A percentile compares a stretch with the other conserved stretches of the same genome.
Conservation (phyloP, 2,113 vertebrate species). For the Rostratula benghalensis region DNA sequence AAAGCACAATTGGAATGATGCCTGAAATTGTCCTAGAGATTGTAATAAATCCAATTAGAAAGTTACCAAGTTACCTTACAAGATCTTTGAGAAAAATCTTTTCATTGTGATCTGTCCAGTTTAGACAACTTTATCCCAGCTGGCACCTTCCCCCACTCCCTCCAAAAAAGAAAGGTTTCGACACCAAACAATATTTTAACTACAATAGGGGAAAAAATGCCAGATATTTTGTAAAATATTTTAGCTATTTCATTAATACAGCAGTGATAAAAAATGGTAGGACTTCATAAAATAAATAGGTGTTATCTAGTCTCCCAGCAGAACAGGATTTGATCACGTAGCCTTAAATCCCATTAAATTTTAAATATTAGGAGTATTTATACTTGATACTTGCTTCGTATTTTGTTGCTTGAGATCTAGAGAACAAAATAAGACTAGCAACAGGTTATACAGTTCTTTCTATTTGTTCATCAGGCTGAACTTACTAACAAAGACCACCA, state of each 20-base stretch:
- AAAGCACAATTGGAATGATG: background rate
- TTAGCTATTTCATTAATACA: background rate
- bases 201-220: background rate
- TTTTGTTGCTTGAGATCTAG: background rate
- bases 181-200: background rate
- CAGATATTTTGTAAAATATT: background rate
- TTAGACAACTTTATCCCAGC: background rate
- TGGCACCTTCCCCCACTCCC: background rate
- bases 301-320: background rate
- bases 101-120: background rate
- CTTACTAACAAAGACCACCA: background rate
- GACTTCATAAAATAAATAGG: background rate
- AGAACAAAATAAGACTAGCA: background rate
- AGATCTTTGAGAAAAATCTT: background rate
- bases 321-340: background rate
- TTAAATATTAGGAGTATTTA: background rate
- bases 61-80: fast-evolving
- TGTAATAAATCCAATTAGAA: background rate
- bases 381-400: background rate
- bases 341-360: background rate
- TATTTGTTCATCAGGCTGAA: background rate
- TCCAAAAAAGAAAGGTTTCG: background rate
- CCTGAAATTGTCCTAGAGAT: background rate
- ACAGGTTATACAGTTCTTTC: background rate
- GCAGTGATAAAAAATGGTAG: background rate